Evolutionary conservation across 2,797 vertebrate genomes (phyloP).

Genomic region (Brachyalestes nurse): DNA sequence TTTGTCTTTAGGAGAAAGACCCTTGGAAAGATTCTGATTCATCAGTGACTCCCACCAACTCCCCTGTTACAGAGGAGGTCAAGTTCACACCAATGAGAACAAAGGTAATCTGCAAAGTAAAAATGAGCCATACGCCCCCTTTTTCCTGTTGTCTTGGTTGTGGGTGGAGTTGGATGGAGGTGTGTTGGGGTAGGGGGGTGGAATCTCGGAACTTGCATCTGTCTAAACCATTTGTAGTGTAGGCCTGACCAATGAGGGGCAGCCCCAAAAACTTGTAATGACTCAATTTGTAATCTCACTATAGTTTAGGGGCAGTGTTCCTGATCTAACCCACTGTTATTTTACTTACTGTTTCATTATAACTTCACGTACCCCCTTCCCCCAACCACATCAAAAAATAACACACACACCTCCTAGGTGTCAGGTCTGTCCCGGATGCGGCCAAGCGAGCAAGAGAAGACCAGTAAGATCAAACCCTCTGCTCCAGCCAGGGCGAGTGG

Average conservation of each 20-base stretch:
- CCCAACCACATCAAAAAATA: neutral
- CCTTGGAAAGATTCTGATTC: slow-evolving; percentile 49
- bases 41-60: slow-evolving; percentile 33
- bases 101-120: slow-evolving; percentile 65
- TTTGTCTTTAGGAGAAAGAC: slow-evolving; percentile 61
- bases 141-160: neutral
- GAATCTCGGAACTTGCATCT: neutral
- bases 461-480: slow-evolving; percentile 70
- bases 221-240: neutral
- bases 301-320: neutral
- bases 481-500: slow-evolving; percentile 87
- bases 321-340: neutral
- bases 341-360: neutral
- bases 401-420: slow-evolving; percentile 64
- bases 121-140: too few relatives aligned
- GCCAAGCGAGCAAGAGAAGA: slow-evolving; percentile 57
- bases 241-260: neutral
- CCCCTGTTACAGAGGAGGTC: slow-evolving; percentile 38
- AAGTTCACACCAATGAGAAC: slow-evolving; percentile 46
- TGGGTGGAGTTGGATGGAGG: neutral
- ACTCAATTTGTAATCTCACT: neutral
- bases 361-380: neutral
- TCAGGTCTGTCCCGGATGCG: slow-evolving; percentile 78
- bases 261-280: neutral
- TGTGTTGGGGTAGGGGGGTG: neutral